Evolutionary conservation across 2,888 invertebrate species (phyloP), one percentile per base, ranked within the genome.

Genomic region (Caenorhabditis panamensis): DNA sequence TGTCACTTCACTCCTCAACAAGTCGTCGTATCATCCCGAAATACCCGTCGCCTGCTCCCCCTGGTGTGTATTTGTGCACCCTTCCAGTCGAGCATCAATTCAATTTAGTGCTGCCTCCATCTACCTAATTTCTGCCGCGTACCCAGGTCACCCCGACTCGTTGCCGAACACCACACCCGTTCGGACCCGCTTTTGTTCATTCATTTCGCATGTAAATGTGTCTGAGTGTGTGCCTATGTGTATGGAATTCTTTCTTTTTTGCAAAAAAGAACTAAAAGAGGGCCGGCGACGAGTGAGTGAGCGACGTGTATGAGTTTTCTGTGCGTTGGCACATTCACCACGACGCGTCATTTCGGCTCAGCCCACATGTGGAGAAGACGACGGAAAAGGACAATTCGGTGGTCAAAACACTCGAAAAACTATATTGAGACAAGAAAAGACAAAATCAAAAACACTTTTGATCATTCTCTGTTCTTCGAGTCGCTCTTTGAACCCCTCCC

Each of bases 321-420:
- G 37, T 36, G 68, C 36, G 68, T 56, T 59, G 68, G 59, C 58
- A 68, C 58, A 59, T 56, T 56, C 11, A 36, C 67, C n/a, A n/a
- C n/a, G 9, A 68, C 26, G 31, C 59, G 58, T 68, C 68, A 68
- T 59, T 56, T 28, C 18, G 31, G 49, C 49, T 24, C 41, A 9
- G 51, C 36, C 53, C 36, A 64, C 16, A 56, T 11, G 16, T 41
- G 28, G 28, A 41, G 26, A 53, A 37, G 9, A 22, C 11, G 36
- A 47, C 28, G 20, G n/a, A 51, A 18, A 63, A 54, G 66, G 54
- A 66, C 66, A 41, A 53, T 37, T 31, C 16, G 54, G 37, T 56
- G 66, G 54, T 54, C 54, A 54, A 54, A 66, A 56, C 47, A 67
- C 56, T 67, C 56, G 56, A 41, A 67, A 67, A 44, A 56, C 47